A percentile compares a stretch with the other conserved stretches of the same genome.
phyloP scores from a whole-genome alignment of 2,888 invertebrate genomes.

The Sepioteuthis lessoniana region DNA sequence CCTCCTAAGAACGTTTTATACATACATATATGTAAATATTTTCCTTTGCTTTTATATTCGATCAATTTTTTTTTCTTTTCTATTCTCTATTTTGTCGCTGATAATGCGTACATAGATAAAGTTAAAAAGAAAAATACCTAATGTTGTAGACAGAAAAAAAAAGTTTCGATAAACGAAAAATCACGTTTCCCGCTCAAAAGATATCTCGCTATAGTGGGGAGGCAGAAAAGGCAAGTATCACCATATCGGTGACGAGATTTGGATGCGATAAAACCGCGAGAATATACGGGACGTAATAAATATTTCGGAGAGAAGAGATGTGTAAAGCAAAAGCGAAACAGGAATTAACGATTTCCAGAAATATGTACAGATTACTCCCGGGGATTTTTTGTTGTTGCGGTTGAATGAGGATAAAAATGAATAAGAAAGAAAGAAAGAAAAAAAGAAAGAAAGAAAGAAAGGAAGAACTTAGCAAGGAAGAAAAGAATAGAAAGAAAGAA shows the following conservation, averaged over 20 bases:
- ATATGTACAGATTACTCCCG: background rate
- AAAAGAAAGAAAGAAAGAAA: background rate
- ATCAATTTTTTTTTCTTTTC: background rate
- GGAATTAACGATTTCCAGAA: background rate
- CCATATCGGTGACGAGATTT: background rate
- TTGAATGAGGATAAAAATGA: background rate
- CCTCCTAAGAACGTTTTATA: background rate
- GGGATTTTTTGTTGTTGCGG: background rate
- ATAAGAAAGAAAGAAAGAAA: background rate
- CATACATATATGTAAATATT: background rate
- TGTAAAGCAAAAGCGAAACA: background rate
- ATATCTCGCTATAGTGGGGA: background rate
- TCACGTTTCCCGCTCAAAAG: background rate
- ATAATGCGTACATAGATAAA: background rate
- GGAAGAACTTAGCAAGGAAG: background rate
- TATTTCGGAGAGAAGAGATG: background rate
- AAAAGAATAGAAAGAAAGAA: no score
- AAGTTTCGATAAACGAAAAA: background rate
- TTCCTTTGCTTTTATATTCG: background rate
- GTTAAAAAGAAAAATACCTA: background rate
- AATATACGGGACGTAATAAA: background rate
- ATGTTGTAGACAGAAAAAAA: background rate
- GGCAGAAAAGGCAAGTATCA: background rate
- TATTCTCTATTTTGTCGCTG: background rate
- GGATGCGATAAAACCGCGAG: background rate